phyloP scores from a whole-genome alignment of 2,888 invertebrate species.

The Drosophila niveifrons region DNA sequence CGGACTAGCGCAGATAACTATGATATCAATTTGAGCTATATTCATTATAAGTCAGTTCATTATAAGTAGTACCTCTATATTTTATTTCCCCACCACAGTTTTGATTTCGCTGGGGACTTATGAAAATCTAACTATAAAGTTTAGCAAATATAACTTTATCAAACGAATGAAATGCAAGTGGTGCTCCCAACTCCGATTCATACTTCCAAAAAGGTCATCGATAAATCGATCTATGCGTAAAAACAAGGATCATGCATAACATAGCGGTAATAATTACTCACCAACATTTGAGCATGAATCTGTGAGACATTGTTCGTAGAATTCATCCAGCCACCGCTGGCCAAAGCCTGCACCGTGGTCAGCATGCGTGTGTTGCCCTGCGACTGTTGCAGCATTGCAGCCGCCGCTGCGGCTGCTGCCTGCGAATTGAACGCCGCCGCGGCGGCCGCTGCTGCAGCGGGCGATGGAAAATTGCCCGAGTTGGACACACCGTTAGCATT shows the following conservation, averaged over 20 bases:
- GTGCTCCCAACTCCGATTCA: too few species aligned
- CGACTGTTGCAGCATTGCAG: slow-evolving; percentile 84
- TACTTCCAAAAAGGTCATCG: background rate
- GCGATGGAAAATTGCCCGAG: slow-evolving; percentile 58
- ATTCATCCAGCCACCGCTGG: slow-evolving; percentile 83
- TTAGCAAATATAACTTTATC: too few species aligned
- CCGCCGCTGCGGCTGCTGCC: slow-evolving; percentile 70
- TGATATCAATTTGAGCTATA: too few species aligned
- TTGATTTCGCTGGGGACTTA: too few species aligned
- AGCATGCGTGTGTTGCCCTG: slow-evolving; percentile 83
- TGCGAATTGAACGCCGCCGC: slow-evolving; percentile 77
- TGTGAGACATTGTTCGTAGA: slow-evolving; percentile 80
- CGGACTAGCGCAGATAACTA: too few species aligned
- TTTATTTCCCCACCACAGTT: too few species aligned
- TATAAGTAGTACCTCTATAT: too few species aligned
- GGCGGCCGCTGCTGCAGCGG: slow-evolving; percentile 64
- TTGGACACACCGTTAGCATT: slow-evolving; percentile 60
- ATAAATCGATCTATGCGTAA: background rate
- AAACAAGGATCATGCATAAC: background rate
- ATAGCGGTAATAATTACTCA: slow-evolving; percentile 58
- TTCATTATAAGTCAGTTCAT: too few species aligned
- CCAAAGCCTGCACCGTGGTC: slow-evolving; percentile 83
- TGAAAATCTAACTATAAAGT: too few species aligned
- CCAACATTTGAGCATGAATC: slow-evolving; percentile 85
- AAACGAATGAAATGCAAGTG: too few species aligned